Evolutionary conservation across 2,113 vertebrate genomes (phyloP).

Genomic region (Carassius gibelio): DNA sequence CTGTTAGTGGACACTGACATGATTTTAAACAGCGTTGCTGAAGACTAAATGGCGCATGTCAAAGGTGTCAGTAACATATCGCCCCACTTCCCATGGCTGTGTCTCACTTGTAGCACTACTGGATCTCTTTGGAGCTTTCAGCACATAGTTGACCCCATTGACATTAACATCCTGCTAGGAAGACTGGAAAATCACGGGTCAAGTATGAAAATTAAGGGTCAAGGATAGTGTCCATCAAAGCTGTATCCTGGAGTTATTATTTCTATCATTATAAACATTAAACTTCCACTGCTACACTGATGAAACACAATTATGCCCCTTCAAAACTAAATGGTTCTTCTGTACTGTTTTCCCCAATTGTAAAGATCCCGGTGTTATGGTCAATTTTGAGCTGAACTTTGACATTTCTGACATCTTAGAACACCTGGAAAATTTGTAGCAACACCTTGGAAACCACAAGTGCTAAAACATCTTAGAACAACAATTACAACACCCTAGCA

Average conservation of each 20-base stretch:
- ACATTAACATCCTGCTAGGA: conserved; percentile 31
- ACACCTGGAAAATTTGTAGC: not conserved
- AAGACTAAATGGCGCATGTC: conserved; percentile 11
- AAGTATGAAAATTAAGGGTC: conserved; percentile 35
- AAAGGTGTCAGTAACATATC: conserved; percentile 14
- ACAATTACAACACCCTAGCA: not conserved
- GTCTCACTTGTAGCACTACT: conserved; percentile 14
- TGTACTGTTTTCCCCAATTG: not conserved
- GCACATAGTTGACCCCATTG: conserved; percentile 28
- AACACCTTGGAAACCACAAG: not conserved
- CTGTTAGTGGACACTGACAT: not conserved
- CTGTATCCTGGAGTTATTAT: not conserved
- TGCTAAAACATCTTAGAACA: not conserved
- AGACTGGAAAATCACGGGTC: conserved; percentile 30
- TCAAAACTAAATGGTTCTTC: not conserved
- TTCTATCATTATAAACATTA: conserved; percentile 3
- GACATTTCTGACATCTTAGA: not conserved
- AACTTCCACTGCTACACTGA: not conserved
- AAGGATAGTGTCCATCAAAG: conserved; percentile 20
- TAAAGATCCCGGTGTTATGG: too few relatives aligned
- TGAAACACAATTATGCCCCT: not conserved
- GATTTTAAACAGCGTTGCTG: not conserved
- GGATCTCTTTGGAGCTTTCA: conserved; percentile 30
- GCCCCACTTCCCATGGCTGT: conserved; percentile 19
- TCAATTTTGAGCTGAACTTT: too few relatives aligned